A percentile compares a stretch with the other conserved stretches of the same genome.
Evolutionary conservation across 2,888 invertebrate species (phyloP).

Genomic region (Euplexia lucipara): DNA sequence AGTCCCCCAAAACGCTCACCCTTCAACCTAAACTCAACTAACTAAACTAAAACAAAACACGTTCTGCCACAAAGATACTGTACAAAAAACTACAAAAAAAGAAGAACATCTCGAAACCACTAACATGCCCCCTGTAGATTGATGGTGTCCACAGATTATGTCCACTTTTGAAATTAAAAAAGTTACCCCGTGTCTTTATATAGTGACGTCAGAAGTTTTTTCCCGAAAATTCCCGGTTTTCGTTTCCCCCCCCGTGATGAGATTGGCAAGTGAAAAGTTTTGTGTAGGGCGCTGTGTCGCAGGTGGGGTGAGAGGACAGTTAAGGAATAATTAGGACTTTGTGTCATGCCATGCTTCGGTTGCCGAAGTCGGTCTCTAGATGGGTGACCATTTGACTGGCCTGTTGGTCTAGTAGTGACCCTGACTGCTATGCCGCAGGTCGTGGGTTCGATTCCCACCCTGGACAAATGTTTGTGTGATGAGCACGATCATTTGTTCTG

Average conservation of each 20-base stretch:
- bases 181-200: constrained; percentile 59
- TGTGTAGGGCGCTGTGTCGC: constrained; percentile 15
- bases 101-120: background rate
- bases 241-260: constrained; percentile 25
- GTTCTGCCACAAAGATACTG: background rate
- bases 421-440: no score
- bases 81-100: constrained; percentile 34
- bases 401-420: no score
- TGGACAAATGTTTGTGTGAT: no score
- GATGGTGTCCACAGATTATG: constrained; percentile 66
- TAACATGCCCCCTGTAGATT: constrained; percentile 52
- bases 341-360: no score
- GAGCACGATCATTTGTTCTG: no score
- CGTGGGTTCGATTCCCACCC: no score
- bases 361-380: no score
- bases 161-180: constrained; percentile 70
- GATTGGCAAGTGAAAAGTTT: constrained; percentile 53
- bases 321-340: background rate
- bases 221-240: constrained; percentile 44
- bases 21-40: background rate
- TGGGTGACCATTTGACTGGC: no score
- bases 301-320: constrained; percentile 11
- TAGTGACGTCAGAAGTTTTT: constrained; percentile 52
- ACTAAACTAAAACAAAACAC: constrained; percentile 22
- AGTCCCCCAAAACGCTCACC: background rate